These are phyloP conservation scores for Nephrotoma guestfalica DNA, from an alignment of 2,888 invertebrate genomes.

Conservation along the genomic window DNA sequence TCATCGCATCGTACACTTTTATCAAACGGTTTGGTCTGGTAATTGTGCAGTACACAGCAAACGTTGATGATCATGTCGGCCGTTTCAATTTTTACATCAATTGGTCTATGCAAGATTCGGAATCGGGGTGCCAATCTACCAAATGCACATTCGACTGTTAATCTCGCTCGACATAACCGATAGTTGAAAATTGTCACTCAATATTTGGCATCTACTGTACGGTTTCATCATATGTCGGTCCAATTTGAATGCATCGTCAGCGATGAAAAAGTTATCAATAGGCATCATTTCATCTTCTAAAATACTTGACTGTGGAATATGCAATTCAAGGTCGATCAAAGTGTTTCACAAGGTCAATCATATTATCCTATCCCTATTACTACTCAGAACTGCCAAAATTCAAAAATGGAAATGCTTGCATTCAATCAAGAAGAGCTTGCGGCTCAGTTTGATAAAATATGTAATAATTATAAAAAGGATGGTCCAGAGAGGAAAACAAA, in stretches of 20 bases:
- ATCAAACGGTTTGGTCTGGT: neutral
- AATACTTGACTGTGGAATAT: neutral
- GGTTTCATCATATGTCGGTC: conserved; percentile 1
- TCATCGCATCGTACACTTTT: too few species aligned
- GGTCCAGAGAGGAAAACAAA: too few species aligned
- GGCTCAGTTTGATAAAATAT: too few species aligned
- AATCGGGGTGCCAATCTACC: neutral
- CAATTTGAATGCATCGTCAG: conserved; percentile 2
- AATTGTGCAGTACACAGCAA: too few species aligned
- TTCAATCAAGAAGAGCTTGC: too few species aligned
- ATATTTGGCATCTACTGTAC: neutral
- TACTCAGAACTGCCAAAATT: too few species aligned
- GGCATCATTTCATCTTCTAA: neutral
- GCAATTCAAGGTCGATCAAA: too few species aligned
- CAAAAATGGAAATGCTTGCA: too few species aligned
- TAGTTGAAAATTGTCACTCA: conserved; percentile 5
- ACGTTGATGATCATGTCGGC: neutral
- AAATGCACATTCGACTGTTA: conserved; percentile 7
- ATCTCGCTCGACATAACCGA: neutral
- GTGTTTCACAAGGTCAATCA: too few species aligned
- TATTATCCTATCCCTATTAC: too few species aligned
- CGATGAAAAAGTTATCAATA: conserved; percentile 3
- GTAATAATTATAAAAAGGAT: too few species aligned
- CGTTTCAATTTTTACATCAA: neutral
- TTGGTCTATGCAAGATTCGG: neutral